These are phyloP conservation scores for Catostomus latipinnis DNA, from an alignment of 2,797 vertebrate species.

Conservation along the genomic window DNA sequence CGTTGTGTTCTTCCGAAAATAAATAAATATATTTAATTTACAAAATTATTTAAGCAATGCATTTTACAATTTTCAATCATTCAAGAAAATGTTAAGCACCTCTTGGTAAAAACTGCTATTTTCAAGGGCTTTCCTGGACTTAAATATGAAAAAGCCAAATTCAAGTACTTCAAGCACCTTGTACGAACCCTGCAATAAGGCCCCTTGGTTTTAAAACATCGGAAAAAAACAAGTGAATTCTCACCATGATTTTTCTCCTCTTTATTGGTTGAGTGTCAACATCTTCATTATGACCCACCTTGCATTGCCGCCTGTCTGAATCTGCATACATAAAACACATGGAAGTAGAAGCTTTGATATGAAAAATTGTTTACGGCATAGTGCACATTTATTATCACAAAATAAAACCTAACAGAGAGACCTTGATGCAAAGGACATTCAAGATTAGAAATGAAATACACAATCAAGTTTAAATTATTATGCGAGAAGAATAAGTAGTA, in stretches of 20 bases:
- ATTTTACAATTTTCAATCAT: no score
- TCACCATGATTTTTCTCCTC: conserved; percentile 70
- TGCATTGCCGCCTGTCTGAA: conserved; percentile 79
- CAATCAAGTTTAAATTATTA: neutral
- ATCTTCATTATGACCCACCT: conserved; percentile 69
- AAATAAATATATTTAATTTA: no score
- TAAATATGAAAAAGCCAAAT: no score
- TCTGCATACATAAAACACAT: conserved; percentile 38
- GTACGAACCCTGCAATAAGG: no score
- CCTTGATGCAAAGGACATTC: conserved; percentile 15
- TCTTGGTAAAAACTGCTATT: no score
- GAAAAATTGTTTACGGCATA: neutral
- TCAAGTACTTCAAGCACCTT: no score
- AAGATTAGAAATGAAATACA: no score
- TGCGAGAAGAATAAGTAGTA: no score
- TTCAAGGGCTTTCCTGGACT: no score
- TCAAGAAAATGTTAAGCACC: no score
- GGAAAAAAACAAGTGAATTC: neutral
- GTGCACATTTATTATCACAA: neutral
- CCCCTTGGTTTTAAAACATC: neutral
- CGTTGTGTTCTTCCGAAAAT: no score
- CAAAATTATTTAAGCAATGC: no score
- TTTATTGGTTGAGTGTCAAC: conserved; percentile 68
- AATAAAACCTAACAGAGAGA: neutral
- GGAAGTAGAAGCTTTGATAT: neutral